phyloP scores from a whole-genome alignment of 2,888 invertebrate species.

The Sinohyriopsis cumingii region DNA sequence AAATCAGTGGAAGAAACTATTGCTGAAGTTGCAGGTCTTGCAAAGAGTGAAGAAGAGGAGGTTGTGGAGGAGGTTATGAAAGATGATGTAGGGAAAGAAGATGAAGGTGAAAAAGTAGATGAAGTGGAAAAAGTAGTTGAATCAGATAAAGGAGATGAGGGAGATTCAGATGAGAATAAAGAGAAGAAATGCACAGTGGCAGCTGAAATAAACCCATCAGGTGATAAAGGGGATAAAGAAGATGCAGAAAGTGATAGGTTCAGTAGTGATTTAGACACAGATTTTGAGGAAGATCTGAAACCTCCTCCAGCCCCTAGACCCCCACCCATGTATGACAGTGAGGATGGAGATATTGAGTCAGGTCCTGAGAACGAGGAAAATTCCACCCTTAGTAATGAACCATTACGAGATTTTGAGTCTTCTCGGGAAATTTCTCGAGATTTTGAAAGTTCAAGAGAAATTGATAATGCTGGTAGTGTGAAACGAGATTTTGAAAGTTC shows the following conservation, averaged over 20 bases:
- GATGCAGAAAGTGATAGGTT: constrained; percentile 41
- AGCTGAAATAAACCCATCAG: not conserved
- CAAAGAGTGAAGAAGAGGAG: constrained; percentile 12
- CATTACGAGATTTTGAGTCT: constrained; percentile 39
- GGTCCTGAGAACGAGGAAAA: constrained; percentile 46
- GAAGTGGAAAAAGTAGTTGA: constrained; percentile 18
- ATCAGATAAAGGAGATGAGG: constrained; percentile 16
- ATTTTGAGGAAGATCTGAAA: constrained; percentile 52
- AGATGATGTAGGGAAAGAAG: constrained; percentile 9
- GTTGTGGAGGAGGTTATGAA: constrained; percentile 11
- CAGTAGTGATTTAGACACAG: constrained; percentile 50
- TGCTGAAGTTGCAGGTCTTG: not conserved
- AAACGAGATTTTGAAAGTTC: too few species aligned
- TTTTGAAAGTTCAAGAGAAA: constrained; percentile 39
- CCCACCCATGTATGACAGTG: constrained; percentile 52
- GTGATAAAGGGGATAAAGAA: constrained; percentile 22
- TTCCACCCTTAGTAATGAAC: constrained; percentile 36
- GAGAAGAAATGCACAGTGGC: not conserved
- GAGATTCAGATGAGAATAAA: not conserved
- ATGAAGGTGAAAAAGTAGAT: constrained; percentile 10
- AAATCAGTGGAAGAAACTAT: constrained; percentile 6
- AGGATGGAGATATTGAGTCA: constrained; percentile 52
- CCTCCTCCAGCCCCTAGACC: constrained; percentile 53
- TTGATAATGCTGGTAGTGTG: constrained; percentile 19
- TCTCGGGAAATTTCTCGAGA: constrained; percentile 38